Base-by-base conservation (phyloP, 1,140 invertebrate genomes). In the Chelonus insularis region DNA sequence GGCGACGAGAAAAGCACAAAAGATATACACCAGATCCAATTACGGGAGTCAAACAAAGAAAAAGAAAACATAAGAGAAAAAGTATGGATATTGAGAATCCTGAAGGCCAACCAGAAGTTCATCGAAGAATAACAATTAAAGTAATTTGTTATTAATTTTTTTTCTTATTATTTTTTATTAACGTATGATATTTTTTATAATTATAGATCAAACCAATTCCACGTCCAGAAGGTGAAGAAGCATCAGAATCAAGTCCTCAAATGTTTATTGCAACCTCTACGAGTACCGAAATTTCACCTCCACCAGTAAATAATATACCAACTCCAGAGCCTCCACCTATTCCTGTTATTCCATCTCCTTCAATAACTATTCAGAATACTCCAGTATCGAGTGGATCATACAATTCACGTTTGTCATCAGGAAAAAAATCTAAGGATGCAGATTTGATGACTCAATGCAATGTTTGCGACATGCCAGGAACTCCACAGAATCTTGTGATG, bases 201-300 rank as follows among this genome's bases (percentile, higher is more conserved):
- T 68, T 74, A 25, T 75, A 92, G 86, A 92, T 93, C 48, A 93
- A 92, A 73, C 89, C 91, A 1, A 88, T 93, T 66, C 91, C 91
- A 5, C 83, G 91, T 66, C 90, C 90, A 1, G 89, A 89, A 51
- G 89, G 87, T 6, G 87, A 88, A 20, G 75, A 84, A 12, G 84
- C 82, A 2, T 84, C 84, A 0, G 80, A 81, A 41, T 81, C 83
- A 2, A 83, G 86, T 65, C 87, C 87, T 0, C 88, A 89, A 72
- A 85, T 89, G 82, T 89, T 89, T 69, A 86, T 89, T 60, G 88
- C 89, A 1, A 87, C 87, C 0, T 88, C 87, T 6, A 87, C 88
- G 11, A 88, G 85, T 65, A 88, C 87, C 32, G 87, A 88, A 70
- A 86, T 87, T 1, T 82, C 87, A 8, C 84, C 84, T 3, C 71